Conservation (phyloP, 1,140 invertebrate genomes). For the Yoshiicerus persimilis region DNA sequence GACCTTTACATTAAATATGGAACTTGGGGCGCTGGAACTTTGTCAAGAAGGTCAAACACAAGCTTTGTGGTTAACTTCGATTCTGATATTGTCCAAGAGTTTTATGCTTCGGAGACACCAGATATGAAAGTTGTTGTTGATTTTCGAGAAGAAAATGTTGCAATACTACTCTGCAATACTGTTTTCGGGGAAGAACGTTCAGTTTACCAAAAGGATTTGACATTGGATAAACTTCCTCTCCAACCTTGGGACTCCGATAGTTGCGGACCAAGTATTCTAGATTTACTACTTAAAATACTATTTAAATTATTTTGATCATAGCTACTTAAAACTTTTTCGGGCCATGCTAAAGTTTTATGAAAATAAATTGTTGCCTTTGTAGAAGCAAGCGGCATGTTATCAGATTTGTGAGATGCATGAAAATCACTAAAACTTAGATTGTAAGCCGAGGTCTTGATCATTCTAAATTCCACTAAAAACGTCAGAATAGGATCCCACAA, state of each 20-base stretch:
- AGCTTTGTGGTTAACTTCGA: not conserved
- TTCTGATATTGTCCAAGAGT: slow-evolving; percentile 28
- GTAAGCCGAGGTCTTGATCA: too few relatives aligned
- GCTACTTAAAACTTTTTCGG: not conserved
- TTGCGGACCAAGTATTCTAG: slow-evolving; percentile 18
- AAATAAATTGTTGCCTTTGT: too few relatives aligned
- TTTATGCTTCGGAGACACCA: not conserved
- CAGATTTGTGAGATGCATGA: too few relatives aligned
- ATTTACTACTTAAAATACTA: not conserved
- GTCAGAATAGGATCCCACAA: too few relatives aligned
- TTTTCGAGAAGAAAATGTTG: not conserved
- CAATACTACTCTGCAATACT: too few relatives aligned
- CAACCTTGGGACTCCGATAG: slow-evolving; percentile 25
- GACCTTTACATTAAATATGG: slow-evolving; percentile 26
- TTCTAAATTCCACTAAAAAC: too few relatives aligned
- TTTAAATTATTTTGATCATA: not conserved
- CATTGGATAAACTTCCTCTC: slow-evolving; percentile 3
- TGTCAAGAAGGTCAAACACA: not conserved
- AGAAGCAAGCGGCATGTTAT: too few relatives aligned
- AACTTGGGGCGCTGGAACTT: not conserved
- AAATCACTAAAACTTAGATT: too few relatives aligned
- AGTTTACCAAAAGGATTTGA: not conserved
- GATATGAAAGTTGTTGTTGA: not conserved
- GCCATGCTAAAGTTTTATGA: too few relatives aligned
- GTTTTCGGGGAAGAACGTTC: not conserved